Percentiles rank a stretch among this genome's conserved stretches.
Conservation (phyloP, 2,888 invertebrate genomes). For the Masnerella sp. region DNA sequence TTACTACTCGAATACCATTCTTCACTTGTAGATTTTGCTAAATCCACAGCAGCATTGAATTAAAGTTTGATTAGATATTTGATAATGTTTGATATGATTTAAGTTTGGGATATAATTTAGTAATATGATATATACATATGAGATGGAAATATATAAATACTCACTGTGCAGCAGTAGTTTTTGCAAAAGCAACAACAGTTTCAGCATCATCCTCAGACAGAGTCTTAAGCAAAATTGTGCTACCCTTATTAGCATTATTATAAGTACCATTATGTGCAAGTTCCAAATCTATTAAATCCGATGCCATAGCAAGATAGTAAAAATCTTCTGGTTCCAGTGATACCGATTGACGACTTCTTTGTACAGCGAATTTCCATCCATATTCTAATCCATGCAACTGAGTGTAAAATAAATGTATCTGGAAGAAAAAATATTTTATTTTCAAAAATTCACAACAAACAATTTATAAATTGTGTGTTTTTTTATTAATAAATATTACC, state of each 20-base stretch:
- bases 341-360: slow-evolving; percentile 82
- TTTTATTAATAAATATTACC: slow-evolving; percentile 72
- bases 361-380: slow-evolving; percentile 86
- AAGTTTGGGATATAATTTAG: too few species aligned
- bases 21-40: slow-evolving; percentile 8
- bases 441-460: not conserved
- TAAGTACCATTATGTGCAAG: slow-evolving; percentile 73
- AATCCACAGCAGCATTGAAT: slow-evolving; percentile 40
- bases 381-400: slow-evolving; percentile 88
- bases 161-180: slow-evolving; percentile 88
- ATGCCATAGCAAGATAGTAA: slow-evolving; percentile 86
- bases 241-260: slow-evolving; percentile 71
- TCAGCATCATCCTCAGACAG: slow-evolving; percentile 66
- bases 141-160: too few species aligned
- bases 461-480: not conserved
- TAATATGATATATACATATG: too few species aligned
- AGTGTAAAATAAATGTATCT: slow-evolving; percentile 86
- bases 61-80: slow-evolving; percentile 11
- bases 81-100: too few species aligned
- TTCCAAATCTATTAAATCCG: slow-evolving; percentile 86
- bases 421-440: slow-evolving; percentile 40
- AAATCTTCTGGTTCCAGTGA: slow-evolving; percentile 83
- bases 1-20: too few species aligned
- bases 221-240: slow-evolving; percentile 71
- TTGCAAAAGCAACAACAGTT: slow-evolving; percentile 84